These are phyloP conservation scores for Saccopteryx bilineata DNA, from an alignment of 2,113 vertebrate genomes.

Conservation along the genomic window DNA sequence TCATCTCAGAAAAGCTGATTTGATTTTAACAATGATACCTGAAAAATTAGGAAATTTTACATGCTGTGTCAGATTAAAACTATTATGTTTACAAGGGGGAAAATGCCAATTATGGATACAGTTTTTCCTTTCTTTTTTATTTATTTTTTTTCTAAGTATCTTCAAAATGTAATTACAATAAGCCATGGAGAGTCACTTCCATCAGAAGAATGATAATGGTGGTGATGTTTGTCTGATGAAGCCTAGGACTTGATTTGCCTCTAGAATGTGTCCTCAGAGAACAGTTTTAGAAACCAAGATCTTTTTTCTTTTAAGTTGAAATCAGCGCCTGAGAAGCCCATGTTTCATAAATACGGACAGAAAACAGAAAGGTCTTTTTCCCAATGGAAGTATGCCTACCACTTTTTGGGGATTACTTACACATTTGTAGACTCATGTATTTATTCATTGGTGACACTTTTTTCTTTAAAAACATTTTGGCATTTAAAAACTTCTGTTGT, in stretches of 20 bases:
- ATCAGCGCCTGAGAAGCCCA: background rate
- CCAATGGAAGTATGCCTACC: background rate
- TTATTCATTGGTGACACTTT: background rate
- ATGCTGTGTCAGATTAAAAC: background rate
- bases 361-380: background rate
- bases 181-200: background rate
- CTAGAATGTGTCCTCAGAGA: background rate
- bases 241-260: background rate
- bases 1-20: slow-evolving; percentile 19
- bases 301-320: background rate
- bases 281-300: background rate
- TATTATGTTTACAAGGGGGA: background rate
- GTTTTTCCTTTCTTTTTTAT: background rate
- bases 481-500: background rate
- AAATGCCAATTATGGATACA: background rate
- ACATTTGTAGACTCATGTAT: background rate
- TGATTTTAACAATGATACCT: background rate
- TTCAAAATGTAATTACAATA: background rate
- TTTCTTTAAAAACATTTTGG: background rate
- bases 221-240: background rate
- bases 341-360: background rate
- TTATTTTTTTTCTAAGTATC: background rate
- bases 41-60: background rate
- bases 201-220: background rate
- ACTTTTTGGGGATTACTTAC: background rate